Evolutionary conservation across 2,113 vertebrate species (phyloP).

Genomic region (Erpornis zantholeuca): DNA sequence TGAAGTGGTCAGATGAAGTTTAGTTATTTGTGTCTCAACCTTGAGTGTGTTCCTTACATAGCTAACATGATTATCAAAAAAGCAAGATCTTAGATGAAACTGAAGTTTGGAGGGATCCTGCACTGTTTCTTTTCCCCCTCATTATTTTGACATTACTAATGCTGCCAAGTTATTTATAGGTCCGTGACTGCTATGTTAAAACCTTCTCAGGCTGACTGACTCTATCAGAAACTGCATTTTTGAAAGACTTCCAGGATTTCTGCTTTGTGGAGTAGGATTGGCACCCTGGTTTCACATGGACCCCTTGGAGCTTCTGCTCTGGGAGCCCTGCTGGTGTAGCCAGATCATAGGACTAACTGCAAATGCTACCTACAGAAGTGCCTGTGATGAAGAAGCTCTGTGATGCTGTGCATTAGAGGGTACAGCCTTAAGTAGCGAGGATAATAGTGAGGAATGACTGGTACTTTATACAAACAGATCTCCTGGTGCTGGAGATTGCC

Average conservation of each 20-base stretch:
- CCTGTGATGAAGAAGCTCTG: neutral
- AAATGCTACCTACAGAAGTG: neutral
- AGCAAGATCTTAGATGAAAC: neutral
- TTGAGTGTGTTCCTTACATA: neutral
- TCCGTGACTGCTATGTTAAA: neutral
- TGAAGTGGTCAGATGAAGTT: neutral
- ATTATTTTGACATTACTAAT: conserved; percentile 5
- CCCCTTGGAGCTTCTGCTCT: neutral
- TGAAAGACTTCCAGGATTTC: neutral
- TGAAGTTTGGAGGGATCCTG: neutral
- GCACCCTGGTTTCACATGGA: neutral
- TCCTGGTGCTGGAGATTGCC: neutral
- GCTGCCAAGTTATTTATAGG: neutral
- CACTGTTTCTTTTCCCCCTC: neutral
- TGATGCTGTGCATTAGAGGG: neutral
- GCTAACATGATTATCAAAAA: neutral
- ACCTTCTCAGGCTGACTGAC: neutral
- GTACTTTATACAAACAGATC: neutral
- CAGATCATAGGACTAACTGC: neutral
- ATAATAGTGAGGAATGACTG: neutral
- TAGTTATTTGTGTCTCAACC: neutral
- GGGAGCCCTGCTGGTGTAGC: neutral
- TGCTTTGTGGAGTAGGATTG: neutral
- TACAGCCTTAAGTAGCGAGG: neutral
- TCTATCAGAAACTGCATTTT: neutral